A percentile compares a stretch with the other conserved stretches of the same genome.
These are phyloP conservation scores for Eublepharis macularius DNA, from an alignment of 2,113 vertebrate species.

Conservation along the genomic window DNA sequence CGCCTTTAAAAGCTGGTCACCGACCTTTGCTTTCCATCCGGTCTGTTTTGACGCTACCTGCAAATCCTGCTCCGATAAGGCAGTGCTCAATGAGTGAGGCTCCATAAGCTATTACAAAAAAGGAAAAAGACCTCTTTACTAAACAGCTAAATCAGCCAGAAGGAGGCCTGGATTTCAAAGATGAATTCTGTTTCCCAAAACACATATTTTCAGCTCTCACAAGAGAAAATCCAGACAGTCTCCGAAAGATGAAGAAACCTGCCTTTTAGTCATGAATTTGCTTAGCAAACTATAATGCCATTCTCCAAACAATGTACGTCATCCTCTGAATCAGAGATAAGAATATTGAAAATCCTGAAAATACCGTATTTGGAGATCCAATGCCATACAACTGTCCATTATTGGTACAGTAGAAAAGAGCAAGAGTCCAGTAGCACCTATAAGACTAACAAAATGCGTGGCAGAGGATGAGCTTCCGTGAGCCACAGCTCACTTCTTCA, in stretches of 20 bases:
- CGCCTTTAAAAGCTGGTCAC: background rate
- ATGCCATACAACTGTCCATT: background rate
- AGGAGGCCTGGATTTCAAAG: fast-evolving
- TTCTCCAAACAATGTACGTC: background rate
- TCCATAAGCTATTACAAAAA: constrained; percentile 84
- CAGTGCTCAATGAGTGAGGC: constrained; percentile 94
- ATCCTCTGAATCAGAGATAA: background rate
- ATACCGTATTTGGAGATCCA: background rate
- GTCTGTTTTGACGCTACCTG: constrained; percentile 83
- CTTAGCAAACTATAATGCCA: background rate
- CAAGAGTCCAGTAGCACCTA: too few relatives aligned
- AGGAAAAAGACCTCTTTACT: background rate
- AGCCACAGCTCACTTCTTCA: too few relatives aligned
- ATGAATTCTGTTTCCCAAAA: background rate
- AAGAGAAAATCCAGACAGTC: background rate
- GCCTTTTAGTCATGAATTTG: background rate
- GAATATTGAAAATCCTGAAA: background rate
- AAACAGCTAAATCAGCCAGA: background rate
- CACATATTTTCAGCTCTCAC: background rate
- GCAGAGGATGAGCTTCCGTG: too few relatives aligned
- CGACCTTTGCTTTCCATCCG: constrained; percentile 78
- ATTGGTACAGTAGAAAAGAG: too few relatives aligned
- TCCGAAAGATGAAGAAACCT: background rate
- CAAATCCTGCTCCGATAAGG: constrained; percentile 86
- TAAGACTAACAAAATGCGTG: too few relatives aligned